These are phyloP conservation scores for Agrochola litura DNA, from an alignment of 2,888 invertebrate genomes.

Conservation along the genomic window DNA sequence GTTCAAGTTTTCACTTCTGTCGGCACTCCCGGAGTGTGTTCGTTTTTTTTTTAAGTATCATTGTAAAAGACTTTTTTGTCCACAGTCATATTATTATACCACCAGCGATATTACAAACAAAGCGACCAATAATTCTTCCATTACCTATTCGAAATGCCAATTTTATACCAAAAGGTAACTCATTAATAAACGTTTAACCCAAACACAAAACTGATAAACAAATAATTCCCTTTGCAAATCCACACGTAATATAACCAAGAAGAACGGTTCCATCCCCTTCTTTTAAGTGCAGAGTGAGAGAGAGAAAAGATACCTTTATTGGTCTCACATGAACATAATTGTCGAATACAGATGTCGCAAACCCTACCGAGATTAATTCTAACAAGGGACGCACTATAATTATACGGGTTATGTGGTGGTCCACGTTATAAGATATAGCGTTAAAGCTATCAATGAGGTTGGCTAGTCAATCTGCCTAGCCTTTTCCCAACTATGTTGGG, in stretches of 20 bases:
- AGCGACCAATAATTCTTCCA: conserved; percentile 1
- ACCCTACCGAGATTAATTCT: conserved; percentile 87
- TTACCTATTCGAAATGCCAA: conserved; percentile 27
- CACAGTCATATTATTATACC: neutral
- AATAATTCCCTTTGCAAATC: conserved; percentile 69
- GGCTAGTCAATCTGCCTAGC: too few species aligned
- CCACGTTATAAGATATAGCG: conserved; percentile 55
- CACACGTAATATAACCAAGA: conserved; percentile 66
- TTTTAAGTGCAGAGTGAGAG: conserved; percentile 50
- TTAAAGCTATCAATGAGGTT: neutral
- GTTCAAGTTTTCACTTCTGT: too few species aligned
- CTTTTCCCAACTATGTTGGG: too few species aligned
- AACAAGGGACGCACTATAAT: conserved; percentile 87
- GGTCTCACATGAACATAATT: conserved; percentile 87
- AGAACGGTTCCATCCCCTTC: conserved; percentile 59
- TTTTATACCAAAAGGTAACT: conserved; percentile 52
- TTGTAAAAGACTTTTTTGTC: too few species aligned
- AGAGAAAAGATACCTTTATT: conserved; percentile 65
- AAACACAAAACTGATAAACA: conserved; percentile 67
- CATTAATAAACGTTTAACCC: conserved; percentile 64
- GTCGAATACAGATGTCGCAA: conserved; percentile 88
- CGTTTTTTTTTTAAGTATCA: too few species aligned
- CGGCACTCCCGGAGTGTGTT: too few species aligned
- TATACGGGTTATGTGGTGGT: conserved; percentile 77
- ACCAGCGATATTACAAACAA: neutral